Evolutionary conservation across 2,113 vertebrate genomes (phyloP).

Genomic region (Scomber japonicus): DNA sequence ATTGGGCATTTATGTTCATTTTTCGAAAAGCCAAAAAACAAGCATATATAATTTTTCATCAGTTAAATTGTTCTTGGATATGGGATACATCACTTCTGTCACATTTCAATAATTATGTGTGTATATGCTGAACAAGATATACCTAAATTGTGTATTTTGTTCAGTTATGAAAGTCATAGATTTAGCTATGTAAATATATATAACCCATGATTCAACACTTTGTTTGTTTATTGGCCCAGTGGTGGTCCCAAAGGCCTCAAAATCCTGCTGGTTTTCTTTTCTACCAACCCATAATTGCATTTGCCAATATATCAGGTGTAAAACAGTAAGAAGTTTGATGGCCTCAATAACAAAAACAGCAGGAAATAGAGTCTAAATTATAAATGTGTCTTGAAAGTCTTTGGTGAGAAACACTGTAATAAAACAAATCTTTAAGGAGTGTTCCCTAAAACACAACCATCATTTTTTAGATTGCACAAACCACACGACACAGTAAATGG

Average conservation of each 20-base stretch:
- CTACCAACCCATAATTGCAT: not conserved
- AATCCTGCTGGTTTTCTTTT: not conserved
- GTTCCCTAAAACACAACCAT: too few species aligned
- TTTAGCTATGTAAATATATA: not conserved
- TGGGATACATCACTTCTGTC: too few species aligned
- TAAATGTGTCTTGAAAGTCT: not conserved
- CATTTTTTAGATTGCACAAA: too few species aligned
- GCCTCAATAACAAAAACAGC: not conserved
- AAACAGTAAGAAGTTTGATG: not conserved
- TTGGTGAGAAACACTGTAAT: too few species aligned
- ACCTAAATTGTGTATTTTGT: too few species aligned
- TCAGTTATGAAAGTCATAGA: not conserved
- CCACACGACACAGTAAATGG: too few species aligned
- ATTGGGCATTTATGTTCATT: not conserved
- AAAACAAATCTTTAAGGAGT: too few species aligned
- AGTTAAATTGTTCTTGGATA: not conserved
- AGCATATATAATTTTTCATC: not conserved
- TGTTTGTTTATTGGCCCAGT: too few species aligned
- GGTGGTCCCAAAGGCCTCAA: too few species aligned
- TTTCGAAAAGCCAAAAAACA: not conserved
- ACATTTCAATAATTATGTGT: not conserved
- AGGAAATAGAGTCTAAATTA: not conserved
- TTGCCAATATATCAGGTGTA: not conserved
- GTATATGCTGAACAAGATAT: too few species aligned
- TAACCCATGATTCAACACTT: too few species aligned